These are phyloP conservation scores for Schizotus pectinicornis DNA, from an alignment of 2,888 invertebrate genomes.

Conservation along the genomic window DNA sequence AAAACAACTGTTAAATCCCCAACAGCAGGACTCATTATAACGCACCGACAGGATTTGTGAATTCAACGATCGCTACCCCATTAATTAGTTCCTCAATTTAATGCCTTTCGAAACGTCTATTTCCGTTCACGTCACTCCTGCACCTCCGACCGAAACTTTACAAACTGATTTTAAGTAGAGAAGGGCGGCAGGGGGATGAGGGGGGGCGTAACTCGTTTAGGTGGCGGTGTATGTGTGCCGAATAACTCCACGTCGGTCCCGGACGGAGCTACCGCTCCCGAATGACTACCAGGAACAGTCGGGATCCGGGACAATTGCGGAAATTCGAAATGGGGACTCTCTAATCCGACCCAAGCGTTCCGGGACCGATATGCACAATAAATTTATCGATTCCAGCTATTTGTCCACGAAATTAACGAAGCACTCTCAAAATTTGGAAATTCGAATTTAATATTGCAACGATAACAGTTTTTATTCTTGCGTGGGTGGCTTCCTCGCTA, in stretches of 20 bases:
- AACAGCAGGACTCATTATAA: conserved; percentile 17
- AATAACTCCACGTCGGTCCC: conserved; percentile 2
- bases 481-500: no score
- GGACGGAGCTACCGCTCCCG: conserved; percentile 1
- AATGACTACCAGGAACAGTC: conserved; percentile 1
- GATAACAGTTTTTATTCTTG: no score
- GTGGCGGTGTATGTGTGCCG: conserved; percentile 21
- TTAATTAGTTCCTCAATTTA: conserved; percentile 26
- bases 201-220: conserved; percentile 23
- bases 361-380: no score
- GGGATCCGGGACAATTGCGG: conserved; percentile 15
- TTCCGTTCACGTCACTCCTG: conserved; percentile 24
- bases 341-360: no score
- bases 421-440: no score
- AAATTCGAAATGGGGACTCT: conserved; percentile 10
- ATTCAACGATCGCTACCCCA: conserved; percentile 20
- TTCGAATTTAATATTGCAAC: no score
- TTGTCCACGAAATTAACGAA: no score
- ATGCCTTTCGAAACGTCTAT: conserved; percentile 20
- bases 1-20: conserved; percentile 13
- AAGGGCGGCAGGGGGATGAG: no score
- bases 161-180: conserved; percentile 25
- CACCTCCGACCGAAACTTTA: conserved; percentile 18
- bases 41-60: conserved; percentile 23
- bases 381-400: no score